These are phyloP conservation scores for Watersipora subatra DNA, from an alignment of 1,140 invertebrate species.

Conservation along the genomic window DNA sequence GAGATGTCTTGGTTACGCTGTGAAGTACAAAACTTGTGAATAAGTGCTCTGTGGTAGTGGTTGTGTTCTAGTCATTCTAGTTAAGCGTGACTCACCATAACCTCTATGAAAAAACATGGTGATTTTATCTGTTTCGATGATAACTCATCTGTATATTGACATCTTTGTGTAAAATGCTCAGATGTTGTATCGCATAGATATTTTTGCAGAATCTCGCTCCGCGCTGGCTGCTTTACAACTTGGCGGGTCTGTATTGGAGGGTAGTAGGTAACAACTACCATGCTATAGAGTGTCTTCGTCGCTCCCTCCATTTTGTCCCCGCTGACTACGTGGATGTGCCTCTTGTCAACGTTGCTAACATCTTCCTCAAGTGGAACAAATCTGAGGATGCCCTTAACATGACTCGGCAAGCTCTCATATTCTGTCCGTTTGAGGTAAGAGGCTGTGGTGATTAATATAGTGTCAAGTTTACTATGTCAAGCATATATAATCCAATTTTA, in stretches of 20 bases:
- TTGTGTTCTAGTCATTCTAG: too few relatives aligned
- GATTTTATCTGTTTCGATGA: too few relatives aligned
- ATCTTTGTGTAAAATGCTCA: too few relatives aligned
- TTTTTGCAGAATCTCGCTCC: constrained; percentile 50
- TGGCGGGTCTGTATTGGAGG: constrained; percentile 71
- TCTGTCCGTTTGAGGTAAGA: constrained; percentile 53
- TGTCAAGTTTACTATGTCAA: too few relatives aligned
- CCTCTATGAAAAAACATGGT: too few relatives aligned
- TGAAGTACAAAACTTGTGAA: too few relatives aligned
- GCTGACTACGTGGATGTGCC: constrained; percentile 61
- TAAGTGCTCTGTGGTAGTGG: too few relatives aligned
- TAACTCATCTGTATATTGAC: too few relatives aligned
- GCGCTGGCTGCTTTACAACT: constrained; percentile 65
- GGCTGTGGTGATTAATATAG: background rate
- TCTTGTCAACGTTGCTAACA: constrained; percentile 63
- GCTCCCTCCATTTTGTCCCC: constrained; percentile 61
- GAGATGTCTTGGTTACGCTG: too few relatives aligned
- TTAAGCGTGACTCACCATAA: too few relatives aligned
- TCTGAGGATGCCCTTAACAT: constrained; percentile 62
- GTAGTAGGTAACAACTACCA: constrained; percentile 60
- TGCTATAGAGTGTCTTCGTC: constrained; percentile 64
- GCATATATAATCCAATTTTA: too few relatives aligned
- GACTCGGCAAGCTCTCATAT: constrained; percentile 59
- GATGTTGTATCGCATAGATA: too few relatives aligned
- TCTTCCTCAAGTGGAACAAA: constrained; percentile 53